phyloP scores from a whole-genome alignment of 2,797 vertebrate genomes.

The Enteromius trimaculatus region DNA sequence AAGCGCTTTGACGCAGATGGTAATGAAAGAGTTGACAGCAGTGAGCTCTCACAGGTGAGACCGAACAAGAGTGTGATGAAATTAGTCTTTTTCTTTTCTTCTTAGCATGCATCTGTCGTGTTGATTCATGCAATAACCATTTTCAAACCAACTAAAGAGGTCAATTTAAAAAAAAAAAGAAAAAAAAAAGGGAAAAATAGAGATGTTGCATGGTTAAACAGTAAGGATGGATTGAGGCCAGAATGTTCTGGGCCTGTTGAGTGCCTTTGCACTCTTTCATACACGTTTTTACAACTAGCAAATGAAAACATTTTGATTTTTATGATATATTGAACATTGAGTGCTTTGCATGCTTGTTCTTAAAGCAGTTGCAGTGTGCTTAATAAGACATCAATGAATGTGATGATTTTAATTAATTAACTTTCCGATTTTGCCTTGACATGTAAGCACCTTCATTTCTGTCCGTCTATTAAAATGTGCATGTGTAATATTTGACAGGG shows the following conservation, averaged over 20 bases:
- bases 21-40: slow-evolving; percentile 84
- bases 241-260: not conserved
- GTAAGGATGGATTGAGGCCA: not conserved
- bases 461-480: not conserved
- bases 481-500: not conserved
- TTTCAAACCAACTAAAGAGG: not conserved
- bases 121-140: not conserved
- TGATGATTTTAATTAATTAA: not conserved
- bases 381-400: not conserved
- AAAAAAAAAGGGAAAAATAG: not conserved
- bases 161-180: not conserved
- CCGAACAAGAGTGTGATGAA: not conserved
- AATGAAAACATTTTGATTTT: not conserved
- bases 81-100: not conserved
- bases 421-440: not conserved
- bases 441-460: not conserved
- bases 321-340: not conserved
- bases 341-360: not conserved
- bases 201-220: not conserved
- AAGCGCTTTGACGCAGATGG: slow-evolving; percentile 89
- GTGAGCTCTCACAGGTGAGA: slow-evolving; percentile 91
- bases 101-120: not conserved
- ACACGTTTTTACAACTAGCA: not conserved
- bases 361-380: not conserved
- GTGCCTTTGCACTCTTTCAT: not conserved